Base-by-base conservation (phyloP, 2,888 invertebrate genomes). In the Platycheirus rosarum region DNA sequence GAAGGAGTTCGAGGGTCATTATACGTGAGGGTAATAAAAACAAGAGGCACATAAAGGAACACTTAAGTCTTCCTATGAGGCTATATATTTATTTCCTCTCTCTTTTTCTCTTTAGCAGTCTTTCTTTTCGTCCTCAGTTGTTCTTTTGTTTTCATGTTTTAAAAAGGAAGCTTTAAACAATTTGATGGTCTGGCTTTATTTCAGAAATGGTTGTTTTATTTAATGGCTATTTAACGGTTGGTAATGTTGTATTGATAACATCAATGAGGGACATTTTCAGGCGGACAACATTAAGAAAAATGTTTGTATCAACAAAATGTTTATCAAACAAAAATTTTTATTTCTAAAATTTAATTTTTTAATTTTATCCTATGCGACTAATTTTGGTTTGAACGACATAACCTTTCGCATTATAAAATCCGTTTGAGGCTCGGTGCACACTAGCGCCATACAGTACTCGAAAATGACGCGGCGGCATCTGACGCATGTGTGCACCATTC, bases 51-150 rank as follows among this genome's bases (percentile, higher is more conserved):
- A 23, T 60, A 68, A 62, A 46, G 62, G 44, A 42, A 42, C 42
- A 44, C 76, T 76, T 71, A 80, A 70, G 76, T 70, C 66, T 65
- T 80, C 80, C 76, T 80, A 53, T 65, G 80, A 80, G 80, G 63
- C 75, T 63, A 62, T 80, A 70, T 80, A 75, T 76, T 65, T 75
- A 57, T 62, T 49, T 57, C 51, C 62, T 29, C 1, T 9, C 4
- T 8, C 53, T 40, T 7, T 7, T 4, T 26, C 35, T 32, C 11
- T 8, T 2, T 48, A 16, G 4, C 13, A 5, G 5, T n/a, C 16
- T 35, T 2, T 29, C 40, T 26, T 7, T n/a, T n/a, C n/a, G n/a
- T n/a, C n/a, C n/a, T n/a, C n/a, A n/a, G n/a, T n/a, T 26, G 18
- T 16, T 8, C 1, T 9, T 20, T 8, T 65, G 29, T 20, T 26